Conservation (phyloP, 2,888 invertebrate genomes). For the Caradrina kadenii region DNA sequence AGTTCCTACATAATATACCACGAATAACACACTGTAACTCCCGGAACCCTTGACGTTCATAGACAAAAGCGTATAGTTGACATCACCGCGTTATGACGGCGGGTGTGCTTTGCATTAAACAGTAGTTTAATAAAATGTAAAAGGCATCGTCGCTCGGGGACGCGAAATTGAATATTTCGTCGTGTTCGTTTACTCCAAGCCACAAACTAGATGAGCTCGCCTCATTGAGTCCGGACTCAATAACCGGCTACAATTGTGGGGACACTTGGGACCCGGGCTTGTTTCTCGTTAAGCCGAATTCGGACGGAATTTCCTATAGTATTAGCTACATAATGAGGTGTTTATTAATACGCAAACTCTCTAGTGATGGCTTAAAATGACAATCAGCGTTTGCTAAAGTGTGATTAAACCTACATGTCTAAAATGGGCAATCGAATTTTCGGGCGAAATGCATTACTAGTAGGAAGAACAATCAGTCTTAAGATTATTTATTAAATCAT, state of each 20-base stretch:
- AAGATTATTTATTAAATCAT: not conserved
- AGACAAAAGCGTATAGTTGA: slow-evolving; percentile 52
- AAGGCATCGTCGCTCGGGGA: slow-evolving; percentile 61
- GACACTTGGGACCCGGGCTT: slow-evolving; percentile 55
- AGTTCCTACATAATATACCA: slow-evolving; percentile 30
- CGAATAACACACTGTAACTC: slow-evolving; percentile 32
- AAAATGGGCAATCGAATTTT: slow-evolving; percentile 8
- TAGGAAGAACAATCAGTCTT: not conserved
- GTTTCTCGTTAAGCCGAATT: slow-evolving; percentile 59
- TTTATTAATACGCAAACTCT: slow-evolving; percentile 55
- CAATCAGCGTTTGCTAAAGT: slow-evolving; percentile 39
- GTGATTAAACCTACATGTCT: slow-evolving; percentile 10
- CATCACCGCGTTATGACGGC: slow-evolving; percentile 47
- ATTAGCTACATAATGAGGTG: slow-evolving; percentile 51
- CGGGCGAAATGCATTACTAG: not conserved
- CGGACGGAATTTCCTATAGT: slow-evolving; percentile 48
- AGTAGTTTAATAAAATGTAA: slow-evolving; percentile 62
- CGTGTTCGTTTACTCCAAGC: slow-evolving; percentile 61
- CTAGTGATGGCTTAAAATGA: slow-evolving; percentile 35
- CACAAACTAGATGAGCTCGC: slow-evolving; percentile 66
- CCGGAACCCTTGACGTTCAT: slow-evolving; percentile 34
- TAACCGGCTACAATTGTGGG: slow-evolving; percentile 62
- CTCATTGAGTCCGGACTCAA: slow-evolving; percentile 65
- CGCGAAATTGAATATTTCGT: slow-evolving; percentile 69
- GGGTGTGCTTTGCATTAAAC: slow-evolving; percentile 59